Evolutionary conservation across 2,888 invertebrate genomes (phyloP), one percentile per base, ranked within the genome.

Genomic region (Ectemnius cavifrons): DNA sequence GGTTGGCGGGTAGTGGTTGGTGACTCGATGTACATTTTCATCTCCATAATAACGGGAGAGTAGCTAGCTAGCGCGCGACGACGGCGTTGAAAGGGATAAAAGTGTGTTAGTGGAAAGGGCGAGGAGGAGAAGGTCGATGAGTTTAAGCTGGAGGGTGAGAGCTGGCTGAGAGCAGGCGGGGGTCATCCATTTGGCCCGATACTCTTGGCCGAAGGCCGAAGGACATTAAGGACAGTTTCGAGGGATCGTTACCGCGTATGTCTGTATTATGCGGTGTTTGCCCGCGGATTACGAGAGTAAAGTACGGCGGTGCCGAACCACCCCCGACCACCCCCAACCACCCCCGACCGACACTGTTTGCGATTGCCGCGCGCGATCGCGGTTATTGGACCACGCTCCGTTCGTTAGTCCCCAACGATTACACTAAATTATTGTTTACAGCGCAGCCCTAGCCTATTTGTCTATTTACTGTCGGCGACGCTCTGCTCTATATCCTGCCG

Each of bases 261-360:
- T 88, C 87, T 87, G 87, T 86, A 88, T 89, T 88, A 88, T 88
- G 84, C 82, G 79, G 78, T 85, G 87, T 87, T 88, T 88, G 87
- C 86, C 71, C 77, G 80, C 75, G 87, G 86, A 89, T 88, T 88
- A 89, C 86, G 86, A 82, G 79, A 82, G 84, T 87, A 86, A 88
- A 86, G 86, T 88, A 88, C 87, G 85, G 73, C 77, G 80, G 77
- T 59, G 5, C 11, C 13, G 47, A 47, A 0, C n/a, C 71, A 75
- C 67, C 23, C 23, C 23, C 23, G 3, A 23, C 37, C 37, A 11
- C 3, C 37, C 37, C 37, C 37, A 8, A 37, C 37, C 37, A 37
- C 2, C 37, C 37, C 37, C 37, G 37, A 4, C 64, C 69, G 73
- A 67, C 81, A 75, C 67, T 86, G 86, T 86, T 87, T 87, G 87